These are phyloP conservation scores for Stegophylla sp. DNA, from an alignment of 2,888 invertebrate genomes.

Conservation along the genomic window DNA sequence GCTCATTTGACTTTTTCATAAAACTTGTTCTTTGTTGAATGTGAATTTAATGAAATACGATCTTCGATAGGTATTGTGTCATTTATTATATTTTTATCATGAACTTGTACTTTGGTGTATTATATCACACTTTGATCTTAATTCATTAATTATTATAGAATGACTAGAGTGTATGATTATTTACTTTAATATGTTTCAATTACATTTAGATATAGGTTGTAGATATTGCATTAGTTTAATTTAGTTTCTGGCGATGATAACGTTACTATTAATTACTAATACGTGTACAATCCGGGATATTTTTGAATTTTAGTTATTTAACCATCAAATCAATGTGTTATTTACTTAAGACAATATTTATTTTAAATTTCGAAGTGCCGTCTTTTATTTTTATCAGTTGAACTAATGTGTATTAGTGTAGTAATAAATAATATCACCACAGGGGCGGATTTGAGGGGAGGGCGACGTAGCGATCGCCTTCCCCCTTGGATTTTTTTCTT, in stretches of 20 bases:
- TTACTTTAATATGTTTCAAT: background rate
- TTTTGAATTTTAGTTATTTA: background rate
- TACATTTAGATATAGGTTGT: background rate
- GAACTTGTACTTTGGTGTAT: background rate
- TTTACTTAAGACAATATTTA: background rate
- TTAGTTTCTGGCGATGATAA: background rate
- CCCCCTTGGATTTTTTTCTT: no score
- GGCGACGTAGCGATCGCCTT: no score
- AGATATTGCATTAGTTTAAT: background rate
- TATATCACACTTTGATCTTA: background rate
- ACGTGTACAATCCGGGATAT: background rate
- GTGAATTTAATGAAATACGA: background rate
- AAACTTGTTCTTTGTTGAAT: constrained; percentile 4
- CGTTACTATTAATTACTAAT: background rate
- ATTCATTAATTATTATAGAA: constrained; percentile 29
- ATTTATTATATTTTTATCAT: constrained; percentile 24
- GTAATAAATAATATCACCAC: no score
- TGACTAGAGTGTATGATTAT: no score
- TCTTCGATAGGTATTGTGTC: constrained; percentile 2
- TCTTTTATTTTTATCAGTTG: background rate
- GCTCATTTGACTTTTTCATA: constrained; percentile 7
- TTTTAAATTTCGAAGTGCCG: constrained; percentile 8
- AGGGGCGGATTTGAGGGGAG: no score
- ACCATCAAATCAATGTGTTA: background rate
- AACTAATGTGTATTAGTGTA: background rate